Evolutionary conservation across 1,140 invertebrate species (phyloP), one percentile per base, ranked within the genome.

Genomic region (Spodoptera litura): DNA sequence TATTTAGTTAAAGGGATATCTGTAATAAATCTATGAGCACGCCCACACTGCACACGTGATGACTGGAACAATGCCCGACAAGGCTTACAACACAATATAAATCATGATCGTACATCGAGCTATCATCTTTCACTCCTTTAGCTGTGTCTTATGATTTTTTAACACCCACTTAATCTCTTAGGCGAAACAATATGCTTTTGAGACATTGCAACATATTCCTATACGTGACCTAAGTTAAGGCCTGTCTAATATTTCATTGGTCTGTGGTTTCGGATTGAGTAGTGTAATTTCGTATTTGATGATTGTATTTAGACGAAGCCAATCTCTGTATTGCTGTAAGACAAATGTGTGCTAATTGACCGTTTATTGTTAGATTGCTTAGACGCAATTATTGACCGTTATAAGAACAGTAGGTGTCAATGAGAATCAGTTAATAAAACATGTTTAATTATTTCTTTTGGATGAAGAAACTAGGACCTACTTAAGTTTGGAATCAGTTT

Each of bases 131-230:
- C 90, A 88, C 87, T 90, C 87, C 86, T 90, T 88, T 85, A 84
- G 86, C 83, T 84, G 79, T 83, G 87, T 89, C 87, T 91, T 91
- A 91, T 89, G 83, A 90, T 94, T 94, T 93, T 20, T 92, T 94
- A 91, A 94, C 92, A 93, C 92, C 92, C 91, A 94, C 91, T 90
- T 89, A 87, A 89, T 90, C 87, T 90, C 78, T 85, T 86, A 81
- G 82, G 79, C 77, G 80, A 89, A 91, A 91, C 89, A 91, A 89
- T 89, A 85, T 86, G 79, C 62, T 80, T 83, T 85, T 81, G 71
- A 79, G 61, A 79, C 76, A 80, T 80, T 80, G 81, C 74, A 80
- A 82, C 71, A 81, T 78, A 74, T 76, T 53, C 51, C 71, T 10
- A 68, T 73, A 73, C 38, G 61, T 44, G 61, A 68, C 25, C 58